Conservation (phyloP, 2,797 vertebrate genomes). For the Sebastes cheni region DNA sequence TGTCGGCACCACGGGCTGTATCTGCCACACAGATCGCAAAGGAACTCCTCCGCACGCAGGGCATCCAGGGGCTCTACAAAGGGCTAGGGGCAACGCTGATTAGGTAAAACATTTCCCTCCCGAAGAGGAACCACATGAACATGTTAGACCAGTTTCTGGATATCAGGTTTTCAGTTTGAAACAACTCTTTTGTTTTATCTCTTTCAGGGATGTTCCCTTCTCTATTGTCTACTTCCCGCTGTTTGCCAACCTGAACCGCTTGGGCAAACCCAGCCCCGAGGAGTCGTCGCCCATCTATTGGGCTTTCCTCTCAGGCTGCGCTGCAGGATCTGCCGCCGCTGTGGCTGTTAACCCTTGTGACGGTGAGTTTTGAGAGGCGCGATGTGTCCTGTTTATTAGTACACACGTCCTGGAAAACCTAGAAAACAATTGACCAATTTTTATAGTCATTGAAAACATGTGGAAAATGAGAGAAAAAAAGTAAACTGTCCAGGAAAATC, state of each 20-base stretch:
- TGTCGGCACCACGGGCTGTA: constrained; percentile 52
- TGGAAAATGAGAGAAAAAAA: too few species aligned
- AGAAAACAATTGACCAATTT: too few species aligned
- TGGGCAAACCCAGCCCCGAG: constrained; percentile 76
- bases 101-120: constrained; percentile 69
- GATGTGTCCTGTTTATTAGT: too few species aligned
- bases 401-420: too few species aligned
- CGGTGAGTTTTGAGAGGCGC: constrained; percentile 65
- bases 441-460: too few species aligned
- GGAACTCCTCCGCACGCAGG: constrained; percentile 80
- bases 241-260: constrained; percentile 84
- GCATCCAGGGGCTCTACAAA: constrained; percentile 86
- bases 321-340: constrained; percentile 84
- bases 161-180: neutral
- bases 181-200: neutral
- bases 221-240: constrained; percentile 87
- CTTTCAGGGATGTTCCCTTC: constrained; percentile 86
- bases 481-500: neutral
- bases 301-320: constrained; percentile 86
- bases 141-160: neutral
- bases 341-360: constrained; percentile 88
- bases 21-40: constrained; percentile 86
- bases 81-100: constrained; percentile 87
- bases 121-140: neutral
- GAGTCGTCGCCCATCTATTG: constrained; percentile 82